Percentiles rank a stretch among this genome's conserved stretches.
phyloP scores from a whole-genome alignment of 2,113 vertebrate genomes.

The Gallinago paraguaiae region DNA sequence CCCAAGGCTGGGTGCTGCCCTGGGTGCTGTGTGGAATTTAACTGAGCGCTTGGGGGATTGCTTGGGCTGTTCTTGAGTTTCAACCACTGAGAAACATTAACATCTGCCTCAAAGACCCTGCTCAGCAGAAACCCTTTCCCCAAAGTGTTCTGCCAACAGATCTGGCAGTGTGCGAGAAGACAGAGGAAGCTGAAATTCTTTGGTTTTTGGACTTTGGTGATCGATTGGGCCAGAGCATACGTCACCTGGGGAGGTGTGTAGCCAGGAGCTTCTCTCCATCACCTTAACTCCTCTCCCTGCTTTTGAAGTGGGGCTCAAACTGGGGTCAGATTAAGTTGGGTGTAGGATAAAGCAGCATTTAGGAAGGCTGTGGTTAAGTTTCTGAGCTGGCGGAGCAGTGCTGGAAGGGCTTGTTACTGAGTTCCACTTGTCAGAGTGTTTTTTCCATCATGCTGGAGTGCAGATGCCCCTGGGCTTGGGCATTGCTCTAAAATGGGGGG shows the following conservation, averaged over 20 bases:
- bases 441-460: neutral
- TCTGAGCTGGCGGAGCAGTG: neutral
- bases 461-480: neutral
- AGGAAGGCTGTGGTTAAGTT: neutral
- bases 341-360: neutral
- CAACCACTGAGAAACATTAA: neutral
- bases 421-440: constrained; percentile 1
- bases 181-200: neutral
- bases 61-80: neutral
- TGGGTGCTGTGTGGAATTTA: neutral
- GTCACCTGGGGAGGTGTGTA: neutral
- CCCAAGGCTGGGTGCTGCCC: neutral
- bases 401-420: neutral
- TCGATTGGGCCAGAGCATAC: neutral
- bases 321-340: neutral
- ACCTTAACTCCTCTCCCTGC: neutral
- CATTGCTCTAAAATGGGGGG: neutral
- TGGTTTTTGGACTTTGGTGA: neutral
- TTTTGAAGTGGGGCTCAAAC: neutral
- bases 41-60: neutral
- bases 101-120: neutral
- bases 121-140: neutral
- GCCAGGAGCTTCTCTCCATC: neutral
- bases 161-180: neutral
- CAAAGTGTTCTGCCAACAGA: neutral